Percentiles rank a stretch among this genome's conserved stretches.
These are phyloP conservation scores for Bombus consobrinus DNA, from an alignment of 1,140 invertebrate species.

Conservation along the genomic window DNA sequence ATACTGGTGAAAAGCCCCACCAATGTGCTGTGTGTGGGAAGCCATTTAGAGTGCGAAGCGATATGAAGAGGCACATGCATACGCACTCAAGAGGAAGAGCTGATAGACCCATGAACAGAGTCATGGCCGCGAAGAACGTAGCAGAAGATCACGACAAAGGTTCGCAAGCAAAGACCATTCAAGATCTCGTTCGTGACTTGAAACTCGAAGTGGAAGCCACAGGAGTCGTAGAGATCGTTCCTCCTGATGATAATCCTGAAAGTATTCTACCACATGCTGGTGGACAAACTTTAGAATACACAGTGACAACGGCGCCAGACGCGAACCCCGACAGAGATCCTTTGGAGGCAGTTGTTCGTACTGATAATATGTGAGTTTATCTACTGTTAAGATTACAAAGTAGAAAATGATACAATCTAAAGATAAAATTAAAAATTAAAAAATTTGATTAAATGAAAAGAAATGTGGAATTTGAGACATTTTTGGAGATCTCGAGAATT, in stretches of 20 bases:
- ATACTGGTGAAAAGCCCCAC: conserved; percentile 94
- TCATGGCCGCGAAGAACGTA: conserved; percentile 49
- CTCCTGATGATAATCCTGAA: conserved; percentile 75
- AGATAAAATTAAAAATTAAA: too few species aligned
- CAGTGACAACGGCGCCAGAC: conserved; percentile 52
- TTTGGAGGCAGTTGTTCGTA: conserved; percentile 76
- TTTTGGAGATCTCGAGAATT: too few species aligned
- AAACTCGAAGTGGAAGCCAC: conserved; percentile 78
- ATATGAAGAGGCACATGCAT: conserved; percentile 94
- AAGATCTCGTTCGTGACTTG: conserved; percentile 78
- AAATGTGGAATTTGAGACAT: too few species aligned
- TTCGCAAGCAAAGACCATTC: conserved; percentile 71
- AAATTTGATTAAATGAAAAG: too few species aligned
- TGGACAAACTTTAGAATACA: conserved; percentile 75
- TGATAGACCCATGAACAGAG: conserved; percentile 66
- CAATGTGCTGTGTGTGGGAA: conserved; percentile 90
- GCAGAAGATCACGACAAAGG: conserved; percentile 62
- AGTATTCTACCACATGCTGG: conserved; percentile 79
- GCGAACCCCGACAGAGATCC: conserved; percentile 74
- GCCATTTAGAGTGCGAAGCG: conserved; percentile 92
- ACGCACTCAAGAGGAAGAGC: conserved; percentile 86
- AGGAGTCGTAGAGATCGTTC: conserved; percentile 73
- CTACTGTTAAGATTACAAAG: background rate
- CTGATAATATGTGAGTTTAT: conserved; percentile 73
- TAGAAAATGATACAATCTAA: background rate